These are phyloP conservation scores for Abscondita cerata DNA, from an alignment of 2,888 invertebrate genomes.

Conservation along the genomic window DNA sequence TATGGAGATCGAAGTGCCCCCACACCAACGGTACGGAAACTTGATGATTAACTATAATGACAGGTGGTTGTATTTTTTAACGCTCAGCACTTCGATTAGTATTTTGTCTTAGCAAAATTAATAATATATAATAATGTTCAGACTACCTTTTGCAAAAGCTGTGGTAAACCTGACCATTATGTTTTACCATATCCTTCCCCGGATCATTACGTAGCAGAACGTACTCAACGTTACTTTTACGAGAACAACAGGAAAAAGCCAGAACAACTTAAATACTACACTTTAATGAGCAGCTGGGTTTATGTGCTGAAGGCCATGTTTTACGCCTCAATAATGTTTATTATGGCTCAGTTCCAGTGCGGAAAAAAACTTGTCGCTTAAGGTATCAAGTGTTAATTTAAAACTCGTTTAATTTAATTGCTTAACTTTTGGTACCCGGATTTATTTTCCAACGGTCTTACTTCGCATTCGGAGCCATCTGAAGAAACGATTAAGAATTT, in stretches of 20 bases:
- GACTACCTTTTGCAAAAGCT: conserved; percentile 23
- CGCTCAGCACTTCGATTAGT: too few species aligned
- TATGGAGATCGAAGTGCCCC: too few species aligned
- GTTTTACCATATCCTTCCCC: conserved; percentile 79
- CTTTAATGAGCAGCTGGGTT: conserved; percentile 59
- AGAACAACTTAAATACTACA: conserved; percentile 78
- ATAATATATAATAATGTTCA: too few species aligned
- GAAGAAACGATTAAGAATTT: conserved; percentile 66
- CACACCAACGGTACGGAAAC: too few species aligned
- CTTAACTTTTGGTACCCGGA: conserved; percentile 44
- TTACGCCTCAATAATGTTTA: conserved; percentile 66
- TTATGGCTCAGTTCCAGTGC: conserved; percentile 65
- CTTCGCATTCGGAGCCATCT: conserved; percentile 70
- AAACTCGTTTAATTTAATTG: too few species aligned
- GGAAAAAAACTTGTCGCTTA: conserved; percentile 71
- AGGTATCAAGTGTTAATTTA: too few species aligned
- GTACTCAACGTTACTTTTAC: conserved; percentile 80
- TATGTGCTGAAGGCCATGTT: conserved; percentile 61
- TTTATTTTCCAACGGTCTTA: conserved; percentile 75
- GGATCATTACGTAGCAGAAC: conserved; percentile 80
- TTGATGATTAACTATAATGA: too few species aligned
- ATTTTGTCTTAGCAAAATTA: too few species aligned
- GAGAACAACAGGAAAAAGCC: conserved; percentile 74
- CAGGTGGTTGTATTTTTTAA: too few species aligned
- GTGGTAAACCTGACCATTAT: conserved; percentile 23